Percentiles rank a stretch among this genome's conserved stretches.
These are phyloP conservation scores for Eunapius fragilis DNA, from an alignment of 37 sponge, comb jelly and placozoan genomes.

Conservation along the genomic window DNA sequence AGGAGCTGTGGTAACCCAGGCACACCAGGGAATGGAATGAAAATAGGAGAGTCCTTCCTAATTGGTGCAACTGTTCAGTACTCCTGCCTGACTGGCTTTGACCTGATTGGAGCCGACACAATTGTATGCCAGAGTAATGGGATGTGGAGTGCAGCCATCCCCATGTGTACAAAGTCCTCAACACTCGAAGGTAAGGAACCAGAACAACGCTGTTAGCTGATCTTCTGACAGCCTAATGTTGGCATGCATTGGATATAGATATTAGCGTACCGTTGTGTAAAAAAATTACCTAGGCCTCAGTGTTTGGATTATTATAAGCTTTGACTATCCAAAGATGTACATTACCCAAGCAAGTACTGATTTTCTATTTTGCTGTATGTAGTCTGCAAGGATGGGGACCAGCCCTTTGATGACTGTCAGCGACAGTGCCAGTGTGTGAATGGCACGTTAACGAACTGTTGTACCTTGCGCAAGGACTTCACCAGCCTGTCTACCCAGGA, in stretches of 20 bases:
- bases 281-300: no score
- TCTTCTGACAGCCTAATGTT: no score
- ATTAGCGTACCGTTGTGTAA: no score
- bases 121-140: slow-evolving; percentile 59
- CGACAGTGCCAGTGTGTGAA: slow-evolving; percentile 55
- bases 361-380: no score
- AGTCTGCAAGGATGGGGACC: slow-evolving; percentile 18
- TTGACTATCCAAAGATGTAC: no score
- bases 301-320: no score
- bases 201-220: no score
- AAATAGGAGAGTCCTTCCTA: background rate
- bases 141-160: slow-evolving; percentile 56
- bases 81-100: slow-evolving; percentile 46
- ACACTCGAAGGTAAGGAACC: no score
- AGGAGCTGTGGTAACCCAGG: slow-evolving; percentile 51
- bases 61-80: slow-evolving; percentile 23
- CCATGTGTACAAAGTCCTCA: slow-evolving; percentile 22
- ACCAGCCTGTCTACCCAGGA: slow-evolving; percentile 33
- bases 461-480: slow-evolving; percentile 64
- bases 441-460: slow-evolving; percentile 47
- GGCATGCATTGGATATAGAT: no score
- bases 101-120: slow-evolving; percentile 17
- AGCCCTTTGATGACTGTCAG: slow-evolving; percentile 40
- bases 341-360: no score
- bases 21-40: slow-evolving; percentile 27